Evolutionary conservation across 2,888 invertebrate species (phyloP).

Genomic region (Athalia circularis): DNA sequence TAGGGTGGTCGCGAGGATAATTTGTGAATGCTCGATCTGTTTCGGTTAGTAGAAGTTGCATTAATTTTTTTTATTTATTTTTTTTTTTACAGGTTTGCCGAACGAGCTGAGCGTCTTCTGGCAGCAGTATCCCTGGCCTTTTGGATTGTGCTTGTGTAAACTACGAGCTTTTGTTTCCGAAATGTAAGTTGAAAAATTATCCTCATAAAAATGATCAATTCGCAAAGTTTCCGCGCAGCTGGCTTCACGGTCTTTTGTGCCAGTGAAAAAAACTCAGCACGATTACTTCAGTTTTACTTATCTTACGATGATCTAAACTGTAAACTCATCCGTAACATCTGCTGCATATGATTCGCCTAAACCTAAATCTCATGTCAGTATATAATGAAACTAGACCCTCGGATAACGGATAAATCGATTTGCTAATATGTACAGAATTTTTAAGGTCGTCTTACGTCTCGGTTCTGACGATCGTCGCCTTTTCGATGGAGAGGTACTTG

Average conservation of each 20-base stretch:
- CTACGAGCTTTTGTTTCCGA: slow-evolving; percentile 87
- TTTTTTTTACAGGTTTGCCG: slow-evolving; percentile 81
- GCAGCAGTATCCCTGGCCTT: slow-evolving; percentile 91
- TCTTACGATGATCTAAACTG: too few species aligned
- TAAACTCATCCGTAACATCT: too few species aligned
- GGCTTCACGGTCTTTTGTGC: too few species aligned
- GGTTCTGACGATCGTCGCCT: slow-evolving; percentile 92
- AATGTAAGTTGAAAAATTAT: slow-evolving; percentile 80
- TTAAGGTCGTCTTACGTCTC: slow-evolving; percentile 91
- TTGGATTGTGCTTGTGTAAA: slow-evolving; percentile 88
- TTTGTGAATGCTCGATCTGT: neutral
- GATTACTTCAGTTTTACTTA: too few species aligned
- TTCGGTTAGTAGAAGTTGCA: neutral
- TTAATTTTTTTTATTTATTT: neutral
- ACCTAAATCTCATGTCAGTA: too few species aligned
- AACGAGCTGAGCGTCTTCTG: slow-evolving; percentile 88
- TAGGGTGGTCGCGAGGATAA: too few species aligned
- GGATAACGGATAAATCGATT: neutral
- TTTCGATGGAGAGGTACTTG: slow-evolving; percentile 91
- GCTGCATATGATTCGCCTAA: too few species aligned
- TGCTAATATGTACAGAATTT: slow-evolving; percentile 54
- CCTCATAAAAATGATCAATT: neutral
- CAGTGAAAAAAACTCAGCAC: too few species aligned
- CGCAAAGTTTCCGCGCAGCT: too few species aligned
- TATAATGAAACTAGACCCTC: slow-evolving; percentile 2